These are phyloP conservation scores for Barypeithes pellucidus DNA, from an alignment of 2,888 invertebrate genomes.

Conservation along the genomic window DNA sequence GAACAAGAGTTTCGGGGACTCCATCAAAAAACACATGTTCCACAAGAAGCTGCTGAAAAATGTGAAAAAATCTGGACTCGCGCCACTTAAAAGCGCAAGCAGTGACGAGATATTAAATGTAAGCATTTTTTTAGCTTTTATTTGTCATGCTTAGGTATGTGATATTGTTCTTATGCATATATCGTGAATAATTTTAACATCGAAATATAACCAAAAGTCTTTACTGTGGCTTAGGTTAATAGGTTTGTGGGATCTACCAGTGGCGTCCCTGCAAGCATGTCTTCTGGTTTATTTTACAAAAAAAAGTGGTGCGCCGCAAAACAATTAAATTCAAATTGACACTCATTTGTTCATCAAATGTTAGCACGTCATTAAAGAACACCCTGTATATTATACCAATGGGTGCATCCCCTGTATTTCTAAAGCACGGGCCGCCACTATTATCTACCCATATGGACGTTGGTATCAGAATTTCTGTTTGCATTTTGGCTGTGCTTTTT, in stretches of 20 bases:
- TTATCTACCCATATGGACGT: background rate
- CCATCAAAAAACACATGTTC: slow-evolving; percentile 89
- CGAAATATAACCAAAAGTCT: background rate
- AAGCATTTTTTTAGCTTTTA: slow-evolving; percentile 60
- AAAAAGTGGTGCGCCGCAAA: too few relatives aligned
- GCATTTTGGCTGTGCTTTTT: slow-evolving; percentile 3
- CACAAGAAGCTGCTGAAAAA: slow-evolving; percentile 73
- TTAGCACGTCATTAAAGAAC: too few relatives aligned
- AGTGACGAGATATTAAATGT: slow-evolving; percentile 68
- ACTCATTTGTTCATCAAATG: too few relatives aligned
- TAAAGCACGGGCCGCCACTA: too few relatives aligned
- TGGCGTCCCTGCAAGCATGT: too few relatives aligned
- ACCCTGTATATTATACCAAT: too few relatives aligned
- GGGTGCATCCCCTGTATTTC: too few relatives aligned
- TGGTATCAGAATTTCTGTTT: background rate
- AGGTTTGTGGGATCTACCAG: too few relatives aligned
- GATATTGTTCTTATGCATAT: background rate
- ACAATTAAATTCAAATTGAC: too few relatives aligned
- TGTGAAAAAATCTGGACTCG: slow-evolving; percentile 63
- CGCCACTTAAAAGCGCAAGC: slow-evolving; percentile 61
- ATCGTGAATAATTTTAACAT: background rate
- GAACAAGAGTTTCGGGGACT: slow-evolving; percentile 84
- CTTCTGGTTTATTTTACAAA: too few relatives aligned
- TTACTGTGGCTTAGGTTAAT: too few relatives aligned
- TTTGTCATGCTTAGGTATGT: slow-evolving; percentile 16